These are phyloP conservation scores for Eospalax fontanierii DNA, from an alignment of 2,797 vertebrate genomes.

Conservation along the genomic window DNA sequence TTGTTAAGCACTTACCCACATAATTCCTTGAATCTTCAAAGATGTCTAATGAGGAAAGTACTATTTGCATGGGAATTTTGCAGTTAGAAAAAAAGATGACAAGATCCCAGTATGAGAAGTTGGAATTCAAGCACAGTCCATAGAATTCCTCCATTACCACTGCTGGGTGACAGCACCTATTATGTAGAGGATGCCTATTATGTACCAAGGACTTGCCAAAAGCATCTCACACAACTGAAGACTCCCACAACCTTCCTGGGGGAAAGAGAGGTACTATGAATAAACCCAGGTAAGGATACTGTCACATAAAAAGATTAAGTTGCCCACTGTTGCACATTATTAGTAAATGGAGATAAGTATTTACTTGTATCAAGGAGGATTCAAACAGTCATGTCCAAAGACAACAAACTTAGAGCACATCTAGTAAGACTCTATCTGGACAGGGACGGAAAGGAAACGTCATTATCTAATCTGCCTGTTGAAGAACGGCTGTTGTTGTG, in stretches of 20 bases:
- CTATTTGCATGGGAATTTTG: background rate
- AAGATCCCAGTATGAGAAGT: background rate
- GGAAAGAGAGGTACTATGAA: background rate
- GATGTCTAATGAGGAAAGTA: background rate
- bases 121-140: background rate
- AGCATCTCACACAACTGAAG: background rate
- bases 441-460: background rate
- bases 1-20: background rate
- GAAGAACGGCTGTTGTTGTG: background rate
- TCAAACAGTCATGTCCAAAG: background rate
- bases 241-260: background rate
- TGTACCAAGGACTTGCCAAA: background rate
- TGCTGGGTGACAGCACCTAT: background rate
- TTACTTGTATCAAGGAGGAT: background rate
- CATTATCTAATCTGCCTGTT: background rate
- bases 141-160: background rate
- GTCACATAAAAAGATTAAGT: conserved; percentile 19
- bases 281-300: background rate
- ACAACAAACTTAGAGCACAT: background rate
- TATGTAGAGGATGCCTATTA: background rate
- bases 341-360: background rate
- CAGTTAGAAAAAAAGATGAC: background rate
- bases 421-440: background rate
- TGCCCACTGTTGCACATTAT: background rate
- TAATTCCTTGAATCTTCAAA: conserved; percentile 15